Evolutionary conservation across 2,113 vertebrate genomes (phyloP).

Genomic region (Haplotaxodon microlepis): DNA sequence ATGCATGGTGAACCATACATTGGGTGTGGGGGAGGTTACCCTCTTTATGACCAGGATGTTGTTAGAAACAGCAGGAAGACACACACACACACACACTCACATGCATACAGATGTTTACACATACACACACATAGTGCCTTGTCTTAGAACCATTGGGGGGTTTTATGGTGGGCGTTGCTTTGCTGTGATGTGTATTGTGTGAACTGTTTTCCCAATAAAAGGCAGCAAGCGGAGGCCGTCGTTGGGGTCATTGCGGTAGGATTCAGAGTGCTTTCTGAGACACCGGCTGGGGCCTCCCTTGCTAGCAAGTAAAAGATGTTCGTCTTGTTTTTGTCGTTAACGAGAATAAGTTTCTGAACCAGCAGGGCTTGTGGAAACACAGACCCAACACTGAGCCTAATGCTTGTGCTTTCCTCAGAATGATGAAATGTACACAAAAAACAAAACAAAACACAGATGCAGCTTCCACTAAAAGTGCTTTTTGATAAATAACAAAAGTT

Average conservation of each 20-base stretch:
- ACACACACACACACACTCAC: no score
- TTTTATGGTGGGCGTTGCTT: no score
- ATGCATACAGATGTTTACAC: no score
- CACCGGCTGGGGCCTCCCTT: background rate
- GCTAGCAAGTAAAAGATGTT: background rate
- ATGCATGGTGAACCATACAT: no score
- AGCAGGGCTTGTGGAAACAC: background rate
- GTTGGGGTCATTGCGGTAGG: background rate
- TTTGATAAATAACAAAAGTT: background rate
- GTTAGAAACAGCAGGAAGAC: no score
- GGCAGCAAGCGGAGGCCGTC: background rate
- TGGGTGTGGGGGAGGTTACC: no score
- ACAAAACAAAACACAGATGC: background rate
- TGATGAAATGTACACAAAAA: constrained; percentile 7
- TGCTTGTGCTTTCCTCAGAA: background rate
- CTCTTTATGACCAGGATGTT: no score
- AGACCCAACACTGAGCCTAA: background rate
- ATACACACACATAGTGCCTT: no score
- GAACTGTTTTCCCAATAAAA: background rate
- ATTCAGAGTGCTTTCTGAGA: background rate
- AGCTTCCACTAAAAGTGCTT: background rate
- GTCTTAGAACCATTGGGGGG: no score
- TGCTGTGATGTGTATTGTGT: background rate
- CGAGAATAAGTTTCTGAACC: background rate
- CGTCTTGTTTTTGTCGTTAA: background rate